phyloP scores from a whole-genome alignment of 2,888 invertebrate species.

The Acleris cristana region DNA sequence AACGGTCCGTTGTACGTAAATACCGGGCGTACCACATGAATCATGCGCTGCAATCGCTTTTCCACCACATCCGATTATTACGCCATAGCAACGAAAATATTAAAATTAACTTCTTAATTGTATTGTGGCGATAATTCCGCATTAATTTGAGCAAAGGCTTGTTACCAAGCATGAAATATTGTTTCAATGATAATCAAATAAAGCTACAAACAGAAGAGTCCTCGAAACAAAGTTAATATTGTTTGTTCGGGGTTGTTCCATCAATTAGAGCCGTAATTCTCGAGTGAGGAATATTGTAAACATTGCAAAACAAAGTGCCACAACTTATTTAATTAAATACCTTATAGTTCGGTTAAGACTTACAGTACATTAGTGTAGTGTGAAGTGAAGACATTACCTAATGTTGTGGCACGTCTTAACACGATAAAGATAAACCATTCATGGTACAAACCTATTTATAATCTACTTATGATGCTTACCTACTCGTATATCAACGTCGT shows the following conservation, averaged over 20 bases:
- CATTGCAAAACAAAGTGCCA: background rate
- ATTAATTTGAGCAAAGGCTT: slow-evolving; percentile 9
- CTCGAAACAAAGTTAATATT: slow-evolving; percentile 50
- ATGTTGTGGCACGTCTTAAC: too few relatives aligned
- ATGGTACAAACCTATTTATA: too few relatives aligned
- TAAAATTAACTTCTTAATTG: slow-evolving; percentile 9
- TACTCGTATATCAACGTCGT: too few relatives aligned
- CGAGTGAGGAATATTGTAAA: slow-evolving; percentile 34
- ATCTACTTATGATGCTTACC: too few relatives aligned
- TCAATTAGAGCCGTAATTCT: slow-evolving; percentile 48
- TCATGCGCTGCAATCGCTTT: slow-evolving; percentile 28
- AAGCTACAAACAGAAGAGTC: slow-evolving; percentile 46
- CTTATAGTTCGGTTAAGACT: background rate
- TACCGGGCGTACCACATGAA: slow-evolving; percentile 28
- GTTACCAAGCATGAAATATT: slow-evolving; percentile 16
- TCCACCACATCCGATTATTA: slow-evolving; percentile 30
- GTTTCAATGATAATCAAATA: slow-evolving; percentile 25
- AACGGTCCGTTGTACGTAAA: slow-evolving; percentile 34
- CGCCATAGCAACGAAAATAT: slow-evolving; percentile 5
- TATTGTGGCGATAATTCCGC: background rate
- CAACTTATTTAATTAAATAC: background rate
- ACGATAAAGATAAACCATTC: too few relatives aligned
- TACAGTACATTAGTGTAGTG: background rate
- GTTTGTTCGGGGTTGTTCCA: slow-evolving; percentile 51
- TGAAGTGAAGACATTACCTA: too few relatives aligned